These are phyloP conservation scores for Scaptomyza parva DNA, from an alignment of 2,888 invertebrate genomes.

Conservation along the genomic window DNA sequence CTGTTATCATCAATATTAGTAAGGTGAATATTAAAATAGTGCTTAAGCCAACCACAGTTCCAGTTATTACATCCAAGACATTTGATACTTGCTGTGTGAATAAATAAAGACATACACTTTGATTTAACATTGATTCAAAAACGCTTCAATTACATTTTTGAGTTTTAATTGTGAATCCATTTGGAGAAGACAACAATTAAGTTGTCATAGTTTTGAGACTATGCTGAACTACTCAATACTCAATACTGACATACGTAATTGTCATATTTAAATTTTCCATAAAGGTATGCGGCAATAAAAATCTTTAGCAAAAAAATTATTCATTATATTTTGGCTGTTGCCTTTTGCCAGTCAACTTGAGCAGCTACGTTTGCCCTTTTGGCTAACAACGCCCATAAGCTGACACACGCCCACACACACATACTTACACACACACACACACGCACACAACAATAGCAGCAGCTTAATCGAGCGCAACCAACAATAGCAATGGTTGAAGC, in stretches of 20 bases:
- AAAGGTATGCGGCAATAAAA: slow-evolving; percentile 10
- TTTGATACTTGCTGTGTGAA: slow-evolving; percentile 45
- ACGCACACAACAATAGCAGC: slow-evolving; percentile 2
- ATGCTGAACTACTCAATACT: slow-evolving; percentile 57
- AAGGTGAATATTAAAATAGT: slow-evolving; percentile 38
- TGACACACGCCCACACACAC: slow-evolving; percentile 30
- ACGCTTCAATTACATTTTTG: slow-evolving; percentile 42
- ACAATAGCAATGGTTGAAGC: slow-evolving; percentile 36
- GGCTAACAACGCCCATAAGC: slow-evolving; percentile 54
- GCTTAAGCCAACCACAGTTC: slow-evolving; percentile 29
- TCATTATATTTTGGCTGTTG: slow-evolving; percentile 29
- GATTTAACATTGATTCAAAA: slow-evolving; percentile 65
- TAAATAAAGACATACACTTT: slow-evolving; percentile 37
- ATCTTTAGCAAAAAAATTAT: slow-evolving; percentile 1
- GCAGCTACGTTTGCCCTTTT: slow-evolving; percentile 68
- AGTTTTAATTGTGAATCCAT: slow-evolving; percentile 21
- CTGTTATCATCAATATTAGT: slow-evolving; percentile 6
- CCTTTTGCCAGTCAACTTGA: slow-evolving; percentile 53
- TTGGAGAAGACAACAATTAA: slow-evolving; percentile 58
- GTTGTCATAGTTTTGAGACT: slow-evolving; percentile 56
- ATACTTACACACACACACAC: slow-evolving; percentile 12
- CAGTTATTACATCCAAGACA: slow-evolving; percentile 53
- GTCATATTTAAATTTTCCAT: slow-evolving; percentile 54
- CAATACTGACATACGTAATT: slow-evolving; percentile 72
- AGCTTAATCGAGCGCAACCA: slow-evolving; percentile 14